Conservation (phyloP, 2,113 vertebrate species). For the Scytalopus superciliaris region DNA sequence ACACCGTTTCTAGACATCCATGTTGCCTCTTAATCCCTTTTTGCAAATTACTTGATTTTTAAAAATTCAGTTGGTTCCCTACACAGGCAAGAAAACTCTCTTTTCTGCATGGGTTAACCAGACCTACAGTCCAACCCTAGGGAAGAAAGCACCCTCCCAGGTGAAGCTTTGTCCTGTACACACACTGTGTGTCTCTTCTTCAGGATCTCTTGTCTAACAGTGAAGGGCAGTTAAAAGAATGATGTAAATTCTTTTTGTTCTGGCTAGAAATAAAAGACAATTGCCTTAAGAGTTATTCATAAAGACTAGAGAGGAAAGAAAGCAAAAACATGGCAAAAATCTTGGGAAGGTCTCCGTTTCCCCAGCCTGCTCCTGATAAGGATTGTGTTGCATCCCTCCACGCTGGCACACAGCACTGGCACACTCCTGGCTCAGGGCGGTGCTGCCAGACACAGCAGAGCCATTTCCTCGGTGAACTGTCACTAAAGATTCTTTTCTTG, state of each 20-base stretch:
- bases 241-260: neutral
- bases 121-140: accelerated
- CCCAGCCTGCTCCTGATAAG: neutral
- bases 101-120: neutral
- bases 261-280: neutral
- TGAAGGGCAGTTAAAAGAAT: neutral
- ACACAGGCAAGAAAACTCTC: neutral
- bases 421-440: neutral
- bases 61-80: neutral
- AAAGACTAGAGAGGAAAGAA: neutral
- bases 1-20: neutral
- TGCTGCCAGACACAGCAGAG: neutral
- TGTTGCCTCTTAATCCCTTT: neutral
- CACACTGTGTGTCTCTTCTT: neutral
- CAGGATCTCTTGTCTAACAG: neutral
- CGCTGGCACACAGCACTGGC: neutral
- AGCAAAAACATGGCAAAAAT: neutral
- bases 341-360: neutral
- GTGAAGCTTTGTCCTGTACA: neutral
- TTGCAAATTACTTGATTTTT: neutral
- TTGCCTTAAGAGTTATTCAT: neutral
- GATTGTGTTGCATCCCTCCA: neutral
- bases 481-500: neutral
- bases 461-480: neutral
- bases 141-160: neutral